phyloP scores from a whole-genome alignment of 2,797 vertebrate genomes.

The Oreochromis grahami region DNA sequence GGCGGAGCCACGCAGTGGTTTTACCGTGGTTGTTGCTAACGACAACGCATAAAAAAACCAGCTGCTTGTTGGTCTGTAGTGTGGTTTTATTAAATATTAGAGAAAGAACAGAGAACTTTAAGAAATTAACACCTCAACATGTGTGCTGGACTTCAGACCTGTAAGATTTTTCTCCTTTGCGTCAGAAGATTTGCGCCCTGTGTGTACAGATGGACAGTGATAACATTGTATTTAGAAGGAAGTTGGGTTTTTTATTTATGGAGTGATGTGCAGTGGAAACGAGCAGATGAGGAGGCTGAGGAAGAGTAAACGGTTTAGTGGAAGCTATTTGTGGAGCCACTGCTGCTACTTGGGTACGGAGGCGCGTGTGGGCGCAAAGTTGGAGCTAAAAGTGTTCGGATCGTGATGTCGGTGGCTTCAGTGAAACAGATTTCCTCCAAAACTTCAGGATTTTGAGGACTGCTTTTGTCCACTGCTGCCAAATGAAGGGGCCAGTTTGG shows the following conservation, averaged over 20 bases:
- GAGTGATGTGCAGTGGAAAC: background rate
- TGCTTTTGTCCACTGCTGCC: background rate
- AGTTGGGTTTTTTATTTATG: background rate
- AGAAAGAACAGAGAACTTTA: too few species aligned
- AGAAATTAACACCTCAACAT: background rate
- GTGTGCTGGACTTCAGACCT: background rate
- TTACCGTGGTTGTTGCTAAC: too few species aligned
- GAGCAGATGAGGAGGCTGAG: background rate
- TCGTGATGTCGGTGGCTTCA: background rate
- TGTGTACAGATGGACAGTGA: background rate
- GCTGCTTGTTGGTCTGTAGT: too few species aligned
- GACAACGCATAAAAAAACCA: too few species aligned
- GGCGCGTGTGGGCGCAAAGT: background rate
- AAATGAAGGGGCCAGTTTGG: background rate
- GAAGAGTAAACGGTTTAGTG: background rate
- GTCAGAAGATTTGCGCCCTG: background rate
- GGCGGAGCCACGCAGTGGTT: too few species aligned
- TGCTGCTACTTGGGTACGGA: background rate
- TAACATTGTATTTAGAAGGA: background rate
- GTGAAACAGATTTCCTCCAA: background rate
- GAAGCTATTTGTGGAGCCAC: background rate
- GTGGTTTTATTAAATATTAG: too few species aligned
- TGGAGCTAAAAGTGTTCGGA: background rate
- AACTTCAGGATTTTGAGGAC: background rate
- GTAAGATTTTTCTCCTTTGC: background rate